Percentiles rank a stretch among this genome's conserved stretches.
phyloP scores from a whole-genome alignment of 2,888 invertebrate genomes.

The Julus scandinavius region DNA sequence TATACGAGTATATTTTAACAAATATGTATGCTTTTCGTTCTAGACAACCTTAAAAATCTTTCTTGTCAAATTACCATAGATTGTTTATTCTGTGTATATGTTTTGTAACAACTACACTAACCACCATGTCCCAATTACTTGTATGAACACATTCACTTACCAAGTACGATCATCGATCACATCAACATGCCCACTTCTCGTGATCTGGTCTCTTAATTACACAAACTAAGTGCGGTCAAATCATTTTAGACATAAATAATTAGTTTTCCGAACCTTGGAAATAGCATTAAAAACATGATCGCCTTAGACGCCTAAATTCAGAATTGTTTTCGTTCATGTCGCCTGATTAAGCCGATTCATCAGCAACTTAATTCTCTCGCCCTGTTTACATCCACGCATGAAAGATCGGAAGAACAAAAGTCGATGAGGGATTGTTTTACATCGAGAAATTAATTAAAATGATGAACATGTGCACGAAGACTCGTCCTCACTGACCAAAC shows the following conservation, averaged over 20 bases:
- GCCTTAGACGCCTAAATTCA: conserved; percentile 33
- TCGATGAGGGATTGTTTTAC: conserved; percentile 40
- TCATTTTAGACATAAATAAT: conserved; percentile 4
- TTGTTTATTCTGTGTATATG: too few relatives aligned
- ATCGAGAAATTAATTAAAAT: conserved; percentile 45
- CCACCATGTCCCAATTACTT: too few relatives aligned
- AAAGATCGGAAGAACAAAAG: background rate
- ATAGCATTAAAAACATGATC: conserved; percentile 39
- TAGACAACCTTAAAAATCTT: too few relatives aligned
- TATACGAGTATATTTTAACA: too few relatives aligned
- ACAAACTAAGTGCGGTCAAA: background rate
- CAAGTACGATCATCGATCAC: background rate
- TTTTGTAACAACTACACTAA: too few relatives aligned
- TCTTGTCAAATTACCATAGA: too few relatives aligned
- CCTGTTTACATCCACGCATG: conserved; percentile 24
- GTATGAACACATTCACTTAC: background rate
- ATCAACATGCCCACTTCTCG: background rate
- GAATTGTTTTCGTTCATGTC: conserved; percentile 43
- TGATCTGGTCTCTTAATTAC: conserved; percentile 28
- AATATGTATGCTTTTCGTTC: too few relatives aligned
- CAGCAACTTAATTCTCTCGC: conserved; percentile 1
- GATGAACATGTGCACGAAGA: background rate
- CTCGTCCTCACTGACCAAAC: background rate
- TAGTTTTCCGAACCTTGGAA: background rate
- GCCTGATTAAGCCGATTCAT: conserved; percentile 45